Conservation (phyloP, 2,888 invertebrate species). For the Hyalella azteca region DNA sequence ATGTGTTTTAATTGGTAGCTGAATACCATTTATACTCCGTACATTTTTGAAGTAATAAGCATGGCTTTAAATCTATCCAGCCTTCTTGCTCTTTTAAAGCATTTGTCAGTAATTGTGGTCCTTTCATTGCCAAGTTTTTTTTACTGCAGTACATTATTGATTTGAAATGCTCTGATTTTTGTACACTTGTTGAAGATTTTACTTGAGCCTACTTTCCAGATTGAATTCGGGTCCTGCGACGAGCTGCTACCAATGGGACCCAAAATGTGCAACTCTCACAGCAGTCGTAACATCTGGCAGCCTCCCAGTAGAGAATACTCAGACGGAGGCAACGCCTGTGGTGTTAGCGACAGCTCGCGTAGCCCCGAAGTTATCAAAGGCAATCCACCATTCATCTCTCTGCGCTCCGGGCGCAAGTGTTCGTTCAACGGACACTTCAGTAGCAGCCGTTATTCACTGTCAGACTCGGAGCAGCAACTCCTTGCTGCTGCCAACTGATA, state of each 20-base stretch:
- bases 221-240: conserved; percentile 28
- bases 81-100: no score
- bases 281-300: background rate
- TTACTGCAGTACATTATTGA: no score
- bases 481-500: conserved; percentile 7
- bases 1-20: no score
- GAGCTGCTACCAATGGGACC: background rate
- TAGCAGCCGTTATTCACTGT: conserved; percentile 26
- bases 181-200: no score
- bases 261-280: background rate
- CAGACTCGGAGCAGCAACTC: conserved; percentile 24
- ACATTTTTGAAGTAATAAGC: no score
- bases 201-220: background rate
- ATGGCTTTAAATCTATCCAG: no score
- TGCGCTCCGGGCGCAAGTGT: background rate
- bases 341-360: background rate
- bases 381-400: background rate
- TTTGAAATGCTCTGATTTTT: no score
- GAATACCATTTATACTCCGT: no score
- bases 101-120: no score
- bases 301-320: background rate
- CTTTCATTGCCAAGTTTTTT: no score
- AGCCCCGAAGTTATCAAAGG: background rate
- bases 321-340: background rate
- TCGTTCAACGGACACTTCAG: conserved; percentile 24